phyloP scores from a whole-genome alignment of 2,113 vertebrate genomes.

The Bombycilla garrulus region DNA sequence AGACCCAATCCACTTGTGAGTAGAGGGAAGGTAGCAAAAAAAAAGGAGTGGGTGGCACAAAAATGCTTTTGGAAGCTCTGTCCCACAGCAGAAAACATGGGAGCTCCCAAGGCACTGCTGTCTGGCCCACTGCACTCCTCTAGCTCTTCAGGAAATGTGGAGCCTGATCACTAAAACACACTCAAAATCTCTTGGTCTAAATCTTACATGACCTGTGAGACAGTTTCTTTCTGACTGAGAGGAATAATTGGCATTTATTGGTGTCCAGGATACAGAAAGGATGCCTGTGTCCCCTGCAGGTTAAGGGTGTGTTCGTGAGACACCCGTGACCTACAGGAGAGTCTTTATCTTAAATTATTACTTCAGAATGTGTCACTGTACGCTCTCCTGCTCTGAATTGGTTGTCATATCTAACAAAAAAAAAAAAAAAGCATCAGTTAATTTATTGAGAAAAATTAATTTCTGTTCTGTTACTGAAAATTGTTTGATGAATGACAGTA shows the following conservation, averaged over 20 bases:
- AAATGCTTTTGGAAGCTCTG: not conserved
- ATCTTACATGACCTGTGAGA: not conserved
- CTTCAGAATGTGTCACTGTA: not conserved
- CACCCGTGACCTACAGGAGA: not conserved
- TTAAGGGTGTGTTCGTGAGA: not conserved
- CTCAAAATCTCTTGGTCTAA: not conserved
- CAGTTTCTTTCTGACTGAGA: not conserved
- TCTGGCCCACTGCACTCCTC: not conserved
- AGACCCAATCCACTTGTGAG: not conserved
- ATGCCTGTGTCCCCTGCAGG: fast-evolving
- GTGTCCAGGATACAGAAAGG: not conserved
- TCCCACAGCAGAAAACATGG: not conserved
- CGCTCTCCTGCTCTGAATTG: not conserved
- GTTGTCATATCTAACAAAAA: not conserved
- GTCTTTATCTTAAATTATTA: not conserved
- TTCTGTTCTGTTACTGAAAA: not conserved
- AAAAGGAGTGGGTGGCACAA: fast-evolving
- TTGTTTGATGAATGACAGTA: not conserved
- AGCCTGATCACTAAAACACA: not conserved
- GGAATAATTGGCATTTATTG: not conserved
- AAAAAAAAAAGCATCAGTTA: not conserved
- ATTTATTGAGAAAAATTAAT: not conserved
- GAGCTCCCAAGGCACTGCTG: not conserved
- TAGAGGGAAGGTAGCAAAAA: not conserved
- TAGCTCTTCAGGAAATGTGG: not conserved